phyloP scores from a whole-genome alignment of 2,113 vertebrate species.

The Shinisaurus crocodilurus region DNA sequence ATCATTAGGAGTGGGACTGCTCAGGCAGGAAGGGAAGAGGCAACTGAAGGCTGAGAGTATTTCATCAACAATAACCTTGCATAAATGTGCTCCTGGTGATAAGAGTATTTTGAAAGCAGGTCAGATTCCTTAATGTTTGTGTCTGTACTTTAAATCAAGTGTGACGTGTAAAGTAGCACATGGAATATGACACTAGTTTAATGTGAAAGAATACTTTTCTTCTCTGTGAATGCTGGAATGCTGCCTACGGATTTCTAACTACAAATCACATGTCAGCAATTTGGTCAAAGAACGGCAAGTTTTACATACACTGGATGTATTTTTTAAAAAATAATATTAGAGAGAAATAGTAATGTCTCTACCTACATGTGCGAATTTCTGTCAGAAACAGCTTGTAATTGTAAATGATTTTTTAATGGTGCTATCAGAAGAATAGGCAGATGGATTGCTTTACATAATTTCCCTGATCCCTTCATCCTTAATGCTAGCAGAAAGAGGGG shows the following conservation, averaged over 20 bases:
- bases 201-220: background rate
- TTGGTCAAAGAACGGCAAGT: background rate
- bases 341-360: conserved; percentile 6
- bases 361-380: conserved; percentile 10
- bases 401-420: background rate
- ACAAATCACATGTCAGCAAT: background rate
- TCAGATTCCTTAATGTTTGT: conserved; percentile 6
- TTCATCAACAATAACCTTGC: background rate
- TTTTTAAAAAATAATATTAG: background rate
- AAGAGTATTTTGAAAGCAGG: conserved; percentile 26
- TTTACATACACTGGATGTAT: background rate
- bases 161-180: background rate
- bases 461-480: conserved; percentile 42
- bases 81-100: background rate
- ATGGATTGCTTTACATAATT: conserved; percentile 49
- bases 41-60: conserved; percentile 3
- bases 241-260: background rate
- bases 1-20: conserved; percentile 7
- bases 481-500: conserved; percentile 42
- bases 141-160: background rate
- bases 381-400: conserved; percentile 30
- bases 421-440: conserved; percentile 35
- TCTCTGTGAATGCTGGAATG: background rate
- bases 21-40: background rate
- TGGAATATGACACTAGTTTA: background rate